A percentile compares a stretch with the other conserved stretches of the same genome.
phyloP scores from a whole-genome alignment of 1,140 invertebrate genomes.

The Rhagoletis zephyria region DNA sequence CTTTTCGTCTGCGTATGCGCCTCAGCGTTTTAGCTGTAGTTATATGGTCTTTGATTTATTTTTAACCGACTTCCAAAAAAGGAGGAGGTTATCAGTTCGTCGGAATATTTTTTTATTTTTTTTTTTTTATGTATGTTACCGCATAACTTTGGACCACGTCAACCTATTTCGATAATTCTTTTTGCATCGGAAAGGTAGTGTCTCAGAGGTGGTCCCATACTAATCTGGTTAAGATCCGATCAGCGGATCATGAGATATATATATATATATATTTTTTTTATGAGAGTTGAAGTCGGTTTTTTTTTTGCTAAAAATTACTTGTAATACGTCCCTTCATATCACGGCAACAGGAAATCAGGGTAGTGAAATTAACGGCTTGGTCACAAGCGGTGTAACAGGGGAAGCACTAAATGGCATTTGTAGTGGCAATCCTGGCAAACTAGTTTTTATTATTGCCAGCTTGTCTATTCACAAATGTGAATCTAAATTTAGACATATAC shows the following conservation, averaged over 20 bases:
- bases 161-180: no score
- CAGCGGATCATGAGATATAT: no score
- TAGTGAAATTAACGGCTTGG: constrained; percentile 29
- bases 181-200: no score
- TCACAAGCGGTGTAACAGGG: neutral
- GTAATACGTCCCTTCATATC: neutral
- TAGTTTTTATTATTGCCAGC: constrained; percentile 25
- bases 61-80: no score
- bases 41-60: constrained; percentile 5
- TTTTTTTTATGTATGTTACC: no score
- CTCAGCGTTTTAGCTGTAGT: constrained; percentile 18
- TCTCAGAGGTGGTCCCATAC: no score
- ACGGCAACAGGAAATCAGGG: constrained; percentile 16
- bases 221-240: no score
- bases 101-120: no score
- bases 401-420: neutral
- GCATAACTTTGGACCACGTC: no score
- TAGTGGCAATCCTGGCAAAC: neutral
- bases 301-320: neutral
- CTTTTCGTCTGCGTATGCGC: neutral
- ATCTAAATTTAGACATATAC: neutral
- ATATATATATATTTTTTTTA: no score
- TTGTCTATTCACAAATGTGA: neutral
- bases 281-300: no score
- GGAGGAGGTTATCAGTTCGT: no score